A percentile compares a stretch with the other conserved stretches of the same genome.
Evolutionary conservation across 2,797 vertebrate genomes (phyloP).

Genomic region (Apodemus agrarius): DNA sequence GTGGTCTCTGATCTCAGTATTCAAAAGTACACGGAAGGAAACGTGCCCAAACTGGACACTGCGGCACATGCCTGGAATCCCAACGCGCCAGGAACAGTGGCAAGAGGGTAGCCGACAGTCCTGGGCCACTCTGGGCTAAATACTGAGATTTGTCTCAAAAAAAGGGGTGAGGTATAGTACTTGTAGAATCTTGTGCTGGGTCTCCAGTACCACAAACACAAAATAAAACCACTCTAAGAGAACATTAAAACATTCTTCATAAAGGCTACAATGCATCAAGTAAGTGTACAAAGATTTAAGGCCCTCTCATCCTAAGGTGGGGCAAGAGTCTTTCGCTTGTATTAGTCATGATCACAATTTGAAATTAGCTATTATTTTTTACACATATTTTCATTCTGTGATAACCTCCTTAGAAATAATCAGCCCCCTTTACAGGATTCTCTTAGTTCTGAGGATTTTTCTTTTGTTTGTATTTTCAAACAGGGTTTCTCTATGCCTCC

Average conservation of each 20-base stretch:
- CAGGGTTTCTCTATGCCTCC: not conserved
- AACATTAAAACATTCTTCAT: not conserved
- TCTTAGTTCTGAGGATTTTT: not conserved
- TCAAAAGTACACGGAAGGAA: constrained; percentile 5
- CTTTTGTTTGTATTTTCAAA: not conserved
- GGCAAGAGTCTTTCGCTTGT: not conserved
- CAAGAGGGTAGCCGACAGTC: not conserved
- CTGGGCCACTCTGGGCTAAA: not conserved
- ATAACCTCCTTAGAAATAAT: not conserved
- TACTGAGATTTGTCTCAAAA: not conserved
- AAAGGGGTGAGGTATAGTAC: not conserved
- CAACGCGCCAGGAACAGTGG: not conserved
- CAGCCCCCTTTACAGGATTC: not conserved
- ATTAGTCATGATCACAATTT: constrained; percentile 5
- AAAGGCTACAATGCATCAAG: not conserved
- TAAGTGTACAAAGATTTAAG: constrained; percentile 10
- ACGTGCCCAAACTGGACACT: not conserved
- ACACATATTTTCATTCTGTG: constrained; percentile 36
- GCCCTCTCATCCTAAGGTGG: not conserved
- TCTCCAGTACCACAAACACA: not conserved
- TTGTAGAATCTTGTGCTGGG: not conserved
- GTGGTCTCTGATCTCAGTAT: constrained; percentile 29
- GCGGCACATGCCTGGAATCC: not conserved
- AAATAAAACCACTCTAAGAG: not conserved
- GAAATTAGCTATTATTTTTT: constrained; percentile 59